phyloP scores from a whole-genome alignment of 1,140 invertebrate species.

The Eupeodes corollae region DNA sequence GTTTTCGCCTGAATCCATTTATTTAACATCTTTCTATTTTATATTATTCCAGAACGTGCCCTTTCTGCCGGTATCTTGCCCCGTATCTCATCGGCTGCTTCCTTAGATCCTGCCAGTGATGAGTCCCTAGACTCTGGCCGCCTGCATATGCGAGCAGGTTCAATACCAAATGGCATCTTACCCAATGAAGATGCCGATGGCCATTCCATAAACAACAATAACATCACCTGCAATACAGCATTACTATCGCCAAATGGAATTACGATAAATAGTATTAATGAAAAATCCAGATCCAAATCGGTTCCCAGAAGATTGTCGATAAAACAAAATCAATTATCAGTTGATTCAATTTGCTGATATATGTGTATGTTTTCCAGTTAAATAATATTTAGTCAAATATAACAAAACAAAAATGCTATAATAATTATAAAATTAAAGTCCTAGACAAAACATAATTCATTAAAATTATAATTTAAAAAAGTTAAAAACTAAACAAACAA shows the following conservation, averaged over 20 bases:
- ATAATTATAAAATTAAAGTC: too few species aligned
- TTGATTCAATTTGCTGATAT: conserved; percentile 37
- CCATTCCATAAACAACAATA: conserved; percentile 29
- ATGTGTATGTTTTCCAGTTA: conserved; percentile 8
- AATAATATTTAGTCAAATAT: neutral
- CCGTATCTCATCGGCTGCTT: conserved; percentile 25
- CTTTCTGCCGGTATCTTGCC: conserved; percentile 21
- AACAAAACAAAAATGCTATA: neutral
- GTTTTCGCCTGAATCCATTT: too few species aligned
- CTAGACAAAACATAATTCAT: too few species aligned
- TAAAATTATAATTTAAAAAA: too few species aligned
- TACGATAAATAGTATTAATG: conserved; percentile 37
- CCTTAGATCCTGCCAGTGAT: conserved; percentile 33
- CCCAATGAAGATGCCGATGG: conserved; percentile 18
- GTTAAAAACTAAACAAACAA: too few species aligned
- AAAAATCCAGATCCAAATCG: conserved; percentile 30
- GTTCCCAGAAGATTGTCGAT: conserved; percentile 31
- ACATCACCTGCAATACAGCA: neutral
- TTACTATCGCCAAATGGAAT: conserved; percentile 29
- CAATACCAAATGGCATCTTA: conserved; percentile 32
- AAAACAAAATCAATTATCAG: conserved; percentile 34
- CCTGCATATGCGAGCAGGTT: conserved; percentile 32
- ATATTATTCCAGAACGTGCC: conserved; percentile 20
- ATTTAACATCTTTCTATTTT: neutral
- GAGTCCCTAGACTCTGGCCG: conserved; percentile 32